Evolutionary conservation across 2,113 vertebrate genomes (phyloP).

Genomic region (Chloebia gouldiae): DNA sequence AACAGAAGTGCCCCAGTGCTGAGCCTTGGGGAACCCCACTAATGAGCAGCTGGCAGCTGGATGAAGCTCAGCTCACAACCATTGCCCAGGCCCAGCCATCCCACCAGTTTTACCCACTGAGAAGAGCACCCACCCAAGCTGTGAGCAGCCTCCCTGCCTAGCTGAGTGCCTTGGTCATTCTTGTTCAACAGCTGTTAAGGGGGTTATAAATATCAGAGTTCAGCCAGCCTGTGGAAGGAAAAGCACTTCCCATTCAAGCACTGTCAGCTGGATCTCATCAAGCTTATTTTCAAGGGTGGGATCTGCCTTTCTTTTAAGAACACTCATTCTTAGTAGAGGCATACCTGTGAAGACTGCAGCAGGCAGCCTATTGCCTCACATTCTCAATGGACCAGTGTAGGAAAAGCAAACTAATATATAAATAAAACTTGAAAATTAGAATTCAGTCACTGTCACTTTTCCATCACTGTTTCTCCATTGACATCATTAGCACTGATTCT

Average conservation of each 20-base stretch:
- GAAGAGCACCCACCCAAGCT: no score
- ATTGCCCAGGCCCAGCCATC: neutral
- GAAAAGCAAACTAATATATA: neutral
- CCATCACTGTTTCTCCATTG: neutral
- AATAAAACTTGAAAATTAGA: neutral
- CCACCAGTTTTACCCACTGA: neutral
- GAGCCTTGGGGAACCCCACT: neutral
- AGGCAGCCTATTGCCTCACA: neutral
- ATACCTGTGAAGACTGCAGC: fast-evolving
- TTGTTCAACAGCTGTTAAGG: neutral
- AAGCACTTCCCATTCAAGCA: neutral
- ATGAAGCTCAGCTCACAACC: neutral
- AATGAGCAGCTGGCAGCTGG: neutral
- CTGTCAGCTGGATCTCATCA: neutral
- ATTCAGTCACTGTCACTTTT: neutral
- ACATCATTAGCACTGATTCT: neutral
- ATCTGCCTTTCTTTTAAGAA: neutral
- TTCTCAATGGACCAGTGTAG: neutral
- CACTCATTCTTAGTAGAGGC: neutral
- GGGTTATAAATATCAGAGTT: neutral
- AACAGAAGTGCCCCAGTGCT: neutral
- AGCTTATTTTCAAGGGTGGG: neutral
- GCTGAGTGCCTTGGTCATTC: neutral
- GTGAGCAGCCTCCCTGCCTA: neutral
- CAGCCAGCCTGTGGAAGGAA: neutral